A percentile compares a stretch with the other conserved stretches of the same genome.
These are phyloP conservation scores for Drosophila mimetica DNA, from an alignment of 2,888 invertebrate genomes.

Conservation along the genomic window DNA sequence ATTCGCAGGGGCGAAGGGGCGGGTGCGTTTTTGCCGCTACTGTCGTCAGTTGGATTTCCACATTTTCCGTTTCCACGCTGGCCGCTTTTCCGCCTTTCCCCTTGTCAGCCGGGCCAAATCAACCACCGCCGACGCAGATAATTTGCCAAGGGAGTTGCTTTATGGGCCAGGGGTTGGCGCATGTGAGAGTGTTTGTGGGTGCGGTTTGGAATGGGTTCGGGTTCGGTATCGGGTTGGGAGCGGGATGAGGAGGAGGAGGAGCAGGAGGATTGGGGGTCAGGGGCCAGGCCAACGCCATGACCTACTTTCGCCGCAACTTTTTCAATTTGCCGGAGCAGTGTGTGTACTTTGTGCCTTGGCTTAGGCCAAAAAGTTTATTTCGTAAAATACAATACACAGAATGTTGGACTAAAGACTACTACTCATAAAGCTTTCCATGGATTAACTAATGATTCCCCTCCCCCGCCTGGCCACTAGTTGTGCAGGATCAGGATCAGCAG, in stretches of 20 bases:
- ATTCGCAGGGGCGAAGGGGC: conserved; percentile 1
- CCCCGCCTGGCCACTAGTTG: conserved; percentile 18
- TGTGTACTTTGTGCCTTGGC: conserved; percentile 38
- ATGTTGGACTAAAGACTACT: conserved; percentile 60
- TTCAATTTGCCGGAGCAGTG: conserved; percentile 59
- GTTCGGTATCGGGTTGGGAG: background rate
- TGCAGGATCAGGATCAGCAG: conserved; percentile 52
- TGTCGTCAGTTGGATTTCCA: conserved; percentile 71
- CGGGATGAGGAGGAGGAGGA: no score
- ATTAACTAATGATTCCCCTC: conserved; percentile 39
- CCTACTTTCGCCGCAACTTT: conserved; percentile 71
- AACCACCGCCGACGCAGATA: conserved; percentile 73
- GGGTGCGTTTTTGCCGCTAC: conserved; percentile 13
- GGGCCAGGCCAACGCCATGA: conserved; percentile 60
- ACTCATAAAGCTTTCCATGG: conserved; percentile 64
- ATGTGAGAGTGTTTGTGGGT: conserved; percentile 17
- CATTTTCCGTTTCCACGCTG: conserved; percentile 34
- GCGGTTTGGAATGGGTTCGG: conserved; percentile 1
- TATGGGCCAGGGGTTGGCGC: conserved; percentile 37
- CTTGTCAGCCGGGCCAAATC: conserved; percentile 67
- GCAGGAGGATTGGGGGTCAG: conserved; percentile 27
- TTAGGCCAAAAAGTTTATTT: conserved; percentile 66
- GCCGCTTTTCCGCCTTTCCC: conserved; percentile 23
- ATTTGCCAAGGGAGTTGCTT: conserved; percentile 63
- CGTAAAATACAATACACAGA: conserved; percentile 62